Percentiles rank a stretch among this genome's conserved stretches.
Conservation (phyloP, 1,140 invertebrate species). For the Caenorhabditis latens region DNA sequence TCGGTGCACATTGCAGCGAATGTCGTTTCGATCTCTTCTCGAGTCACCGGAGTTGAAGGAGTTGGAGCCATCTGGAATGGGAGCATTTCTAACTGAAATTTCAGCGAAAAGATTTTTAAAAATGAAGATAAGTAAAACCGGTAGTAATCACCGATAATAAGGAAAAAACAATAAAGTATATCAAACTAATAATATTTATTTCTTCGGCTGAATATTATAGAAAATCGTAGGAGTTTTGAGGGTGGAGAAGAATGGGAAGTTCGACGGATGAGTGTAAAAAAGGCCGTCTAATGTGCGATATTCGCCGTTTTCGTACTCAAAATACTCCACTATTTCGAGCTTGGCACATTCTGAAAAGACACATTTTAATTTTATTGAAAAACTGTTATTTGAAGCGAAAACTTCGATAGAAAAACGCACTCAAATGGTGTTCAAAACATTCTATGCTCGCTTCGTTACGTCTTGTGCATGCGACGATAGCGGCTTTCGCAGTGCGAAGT, state of each 20-base stretch:
- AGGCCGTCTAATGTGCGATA: not conserved
- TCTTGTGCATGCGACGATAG: conserved; percentile 59
- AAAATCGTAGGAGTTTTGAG: conserved; percentile 60
- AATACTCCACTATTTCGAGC: conserved; percentile 16
- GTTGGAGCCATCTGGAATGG: conserved; percentile 16
- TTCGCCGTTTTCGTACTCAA: conserved; percentile 29
- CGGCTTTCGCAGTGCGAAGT: conserved; percentile 7
- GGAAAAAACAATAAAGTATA: not conserved
- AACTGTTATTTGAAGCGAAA: not conserved
- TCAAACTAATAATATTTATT: not conserved
- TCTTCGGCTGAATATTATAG: conserved; percentile 36
- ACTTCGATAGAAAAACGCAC: conserved; percentile 39
- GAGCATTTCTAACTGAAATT: too few species aligned
- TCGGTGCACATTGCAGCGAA: conserved; percentile 55
- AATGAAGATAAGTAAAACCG: not conserved
- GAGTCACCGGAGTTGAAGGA: conserved; percentile 50
- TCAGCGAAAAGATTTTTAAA: not conserved
- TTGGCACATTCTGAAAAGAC: conserved; percentile 26
- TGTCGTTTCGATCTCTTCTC: conserved; percentile 56
- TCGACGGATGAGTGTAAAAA: not conserved
- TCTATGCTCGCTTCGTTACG: conserved; percentile 30
- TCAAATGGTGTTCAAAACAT: conserved; percentile 11
- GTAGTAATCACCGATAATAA: not conserved
- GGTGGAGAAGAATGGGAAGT: conserved; percentile 55
- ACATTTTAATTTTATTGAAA: not conserved